Percentiles rank a stretch among this genome's conserved stretches.
Conservation (phyloP, 2,888 invertebrate genomes). For the Strigamia transsilvanica region DNA sequence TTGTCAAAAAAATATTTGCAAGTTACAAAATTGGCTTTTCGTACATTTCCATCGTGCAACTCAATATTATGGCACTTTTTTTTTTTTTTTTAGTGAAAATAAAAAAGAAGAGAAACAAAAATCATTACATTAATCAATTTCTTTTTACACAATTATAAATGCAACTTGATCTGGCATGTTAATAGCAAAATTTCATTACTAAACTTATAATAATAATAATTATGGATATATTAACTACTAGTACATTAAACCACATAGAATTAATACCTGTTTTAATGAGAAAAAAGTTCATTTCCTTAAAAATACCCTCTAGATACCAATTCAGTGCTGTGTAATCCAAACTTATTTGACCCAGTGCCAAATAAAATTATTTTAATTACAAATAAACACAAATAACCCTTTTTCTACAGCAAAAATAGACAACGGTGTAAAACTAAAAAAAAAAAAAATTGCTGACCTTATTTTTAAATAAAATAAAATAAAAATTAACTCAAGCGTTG, state of each 20-base stretch:
- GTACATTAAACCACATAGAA: constrained; percentile 5
- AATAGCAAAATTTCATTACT: constrained; percentile 35
- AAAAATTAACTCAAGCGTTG: too few relatives aligned
- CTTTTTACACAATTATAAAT: constrained; percentile 41
- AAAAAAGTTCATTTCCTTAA: neutral
- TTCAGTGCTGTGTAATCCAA: neutral
- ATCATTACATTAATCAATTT: neutral
- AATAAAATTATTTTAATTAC: neutral
- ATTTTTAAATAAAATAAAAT: neutral
- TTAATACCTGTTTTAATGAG: neutral
- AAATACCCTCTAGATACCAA: neutral
- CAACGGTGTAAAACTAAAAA: neutral
- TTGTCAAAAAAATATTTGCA: constrained; percentile 4
- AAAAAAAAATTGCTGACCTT: constrained; percentile 7
- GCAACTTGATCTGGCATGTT: constrained; percentile 47
- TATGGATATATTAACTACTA: neutral
- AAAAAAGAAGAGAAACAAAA: neutral
- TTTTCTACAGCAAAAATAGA: neutral
- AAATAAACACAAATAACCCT: neutral
- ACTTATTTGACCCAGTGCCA: neutral
- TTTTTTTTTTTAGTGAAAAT: too few relatives aligned
- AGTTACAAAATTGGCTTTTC: too few relatives aligned
- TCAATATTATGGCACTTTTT: too few relatives aligned
- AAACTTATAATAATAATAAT: neutral
- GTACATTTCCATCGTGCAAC: too few relatives aligned